A percentile compares a stretch with the other conserved stretches of the same genome.
Evolutionary conservation across 2,888 invertebrate genomes (phyloP).

Genomic region (Nebria salina): DNA sequence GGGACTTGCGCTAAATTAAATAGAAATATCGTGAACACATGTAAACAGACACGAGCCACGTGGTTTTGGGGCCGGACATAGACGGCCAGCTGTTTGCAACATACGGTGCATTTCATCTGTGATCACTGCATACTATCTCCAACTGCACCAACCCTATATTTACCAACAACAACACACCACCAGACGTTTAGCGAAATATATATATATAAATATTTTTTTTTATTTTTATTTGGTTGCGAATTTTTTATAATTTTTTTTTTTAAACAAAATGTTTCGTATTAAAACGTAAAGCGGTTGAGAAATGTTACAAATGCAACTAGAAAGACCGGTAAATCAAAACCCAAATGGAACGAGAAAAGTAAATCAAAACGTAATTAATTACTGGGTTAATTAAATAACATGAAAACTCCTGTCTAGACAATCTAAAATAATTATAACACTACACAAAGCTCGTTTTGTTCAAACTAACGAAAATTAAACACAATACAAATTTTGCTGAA

Average conservation of each 20-base stretch:
- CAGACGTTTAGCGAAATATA: not conserved
- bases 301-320: not conserved
- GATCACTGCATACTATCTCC: not conserved
- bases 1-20: slow-evolving; percentile 1
- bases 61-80: not conserved
- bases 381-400: not conserved
- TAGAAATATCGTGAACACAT: not conserved
- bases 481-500: not conserved
- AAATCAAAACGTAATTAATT: not conserved
- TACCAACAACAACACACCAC: not conserved
- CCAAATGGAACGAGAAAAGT: not conserved
- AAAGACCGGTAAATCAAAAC: not conserved
- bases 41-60: slow-evolving; percentile 1
- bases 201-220: not conserved
- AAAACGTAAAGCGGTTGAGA: not conserved
- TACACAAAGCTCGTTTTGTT: not conserved
- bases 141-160: not conserved
- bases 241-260: no score
- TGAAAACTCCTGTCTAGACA: not conserved
- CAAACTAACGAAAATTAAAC: not conserved
- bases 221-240: no score
- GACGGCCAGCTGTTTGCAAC: not conserved
- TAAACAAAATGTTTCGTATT: not conserved
- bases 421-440: not conserved
- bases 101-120: not conserved